Evolutionary conservation across 2,888 invertebrate genomes (phyloP), one percentile per base, ranked within the genome.

Genomic region (Tanytarsus gracilentus): DNA sequence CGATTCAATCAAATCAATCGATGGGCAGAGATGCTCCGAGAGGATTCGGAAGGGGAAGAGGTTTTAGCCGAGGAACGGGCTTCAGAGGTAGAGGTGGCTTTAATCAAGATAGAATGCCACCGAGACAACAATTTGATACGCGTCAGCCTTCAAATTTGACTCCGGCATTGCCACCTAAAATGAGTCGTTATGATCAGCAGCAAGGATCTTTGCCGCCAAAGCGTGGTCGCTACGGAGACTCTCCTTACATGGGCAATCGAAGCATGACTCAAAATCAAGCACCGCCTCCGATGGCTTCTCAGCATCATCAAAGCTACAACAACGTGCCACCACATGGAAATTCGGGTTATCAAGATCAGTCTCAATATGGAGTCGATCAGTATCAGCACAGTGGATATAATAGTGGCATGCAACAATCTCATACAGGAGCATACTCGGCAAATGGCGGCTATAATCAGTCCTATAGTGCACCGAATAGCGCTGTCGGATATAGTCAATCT

Each of bases 371-470:
- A 11, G 14, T 48, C 18, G 58, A 58, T 48, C 58, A 58, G 25
- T 58, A 58, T 29, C 48, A 44, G n/a, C 44, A 39, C 7, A 48
- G 30, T 30, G 48, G 48, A 4, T 48, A 48, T 25, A 58, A 48
- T 23, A 44, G 29, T 14, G 48, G 48, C 14, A 48, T 48, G 30
- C 58, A 27, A 27, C 52, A 29, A 23, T 25, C 50, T 8, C 58
- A 58, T 48, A 48, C 18, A n/a, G 39, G 44, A 14, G n/a, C n/a
- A 36, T 48, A 58, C 21, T 1, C 44, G 5, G 30, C 16, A n/a
- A 58, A 58, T 16, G 58, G 58, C 18, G 26, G 26, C n/a, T 58
- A 58, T 21, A 30, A 30, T 14, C 58, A 58, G n/a, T 58, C 58
- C 2, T 58, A 58, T 21, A 26, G 58, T 6, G 9, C 14, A 23